Evolutionary conservation across 2,797 vertebrate species (phyloP).

Genomic region (Silurus lanzhouensis): DNA sequence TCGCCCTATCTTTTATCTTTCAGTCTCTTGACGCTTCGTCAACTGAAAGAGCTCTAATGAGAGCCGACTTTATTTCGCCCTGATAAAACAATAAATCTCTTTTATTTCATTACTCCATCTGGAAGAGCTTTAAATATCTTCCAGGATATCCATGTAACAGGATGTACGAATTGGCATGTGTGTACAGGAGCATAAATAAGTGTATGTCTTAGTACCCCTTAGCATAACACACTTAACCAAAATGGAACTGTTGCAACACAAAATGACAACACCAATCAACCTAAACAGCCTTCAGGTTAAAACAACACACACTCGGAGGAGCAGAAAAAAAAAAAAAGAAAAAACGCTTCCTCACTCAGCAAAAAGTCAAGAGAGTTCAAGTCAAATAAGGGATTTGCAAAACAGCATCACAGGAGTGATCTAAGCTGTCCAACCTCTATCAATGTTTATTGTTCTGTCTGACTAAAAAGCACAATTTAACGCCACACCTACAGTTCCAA

Average conservation of each 20-base stretch:
- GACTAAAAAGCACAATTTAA: constrained; percentile 45
- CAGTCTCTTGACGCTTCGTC: constrained; percentile 46
- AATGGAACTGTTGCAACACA: constrained; percentile 44
- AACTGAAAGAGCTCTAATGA: constrained; percentile 51
- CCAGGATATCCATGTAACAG: constrained; percentile 52
- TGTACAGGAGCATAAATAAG: constrained; percentile 31
- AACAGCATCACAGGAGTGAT: constrained; percentile 43
- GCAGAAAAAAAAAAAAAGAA: constrained; percentile 37
- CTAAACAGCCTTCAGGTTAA: constrained; percentile 52
- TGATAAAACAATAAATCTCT: constrained; percentile 64
- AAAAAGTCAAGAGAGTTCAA: constrained; percentile 45
- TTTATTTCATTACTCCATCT: constrained; percentile 67
- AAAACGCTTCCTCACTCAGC: constrained; percentile 27
- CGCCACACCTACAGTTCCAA: constrained; percentile 22
- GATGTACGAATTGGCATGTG: constrained; percentile 44
- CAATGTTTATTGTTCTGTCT: constrained; percentile 68
- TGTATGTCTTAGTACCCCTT: constrained; percentile 19
- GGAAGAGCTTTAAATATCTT: constrained; percentile 69
- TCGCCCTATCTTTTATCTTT: constrained; percentile 35
- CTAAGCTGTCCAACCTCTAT: constrained; percentile 52
- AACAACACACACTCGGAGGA: constrained; percentile 43
- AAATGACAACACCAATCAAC: constrained; percentile 43
- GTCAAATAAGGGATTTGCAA: constrained; percentile 3
- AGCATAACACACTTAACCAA: constrained; percentile 44
- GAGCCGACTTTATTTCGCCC: constrained; percentile 62